These are phyloP conservation scores for Porites evermanni DNA, from an alignment of 92 coral and sea anemone species.

Conservation along the genomic window DNA sequence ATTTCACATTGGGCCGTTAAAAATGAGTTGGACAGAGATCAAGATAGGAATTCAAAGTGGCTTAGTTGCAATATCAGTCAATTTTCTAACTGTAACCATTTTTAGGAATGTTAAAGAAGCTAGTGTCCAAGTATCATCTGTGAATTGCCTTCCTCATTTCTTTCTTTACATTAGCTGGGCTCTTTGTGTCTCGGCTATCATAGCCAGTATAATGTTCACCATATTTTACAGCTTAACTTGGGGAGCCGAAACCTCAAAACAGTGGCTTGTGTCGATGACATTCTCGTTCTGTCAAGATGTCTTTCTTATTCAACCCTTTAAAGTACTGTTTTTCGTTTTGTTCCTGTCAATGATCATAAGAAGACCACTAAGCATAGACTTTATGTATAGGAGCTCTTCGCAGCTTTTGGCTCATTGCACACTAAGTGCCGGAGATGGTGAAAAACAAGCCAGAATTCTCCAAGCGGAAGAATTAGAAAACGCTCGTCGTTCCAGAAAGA, in stretches of 20 bases:
- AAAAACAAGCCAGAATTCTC: conserved; percentile 49
- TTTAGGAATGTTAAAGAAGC: conserved; percentile 62
- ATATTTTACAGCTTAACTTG: conserved; percentile 82
- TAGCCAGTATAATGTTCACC: conserved; percentile 58
- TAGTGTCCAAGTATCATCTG: conserved; percentile 13
- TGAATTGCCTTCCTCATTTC: conserved; percentile 45
- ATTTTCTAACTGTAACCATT: conserved; percentile 68
- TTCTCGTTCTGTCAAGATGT: conserved; percentile 81
- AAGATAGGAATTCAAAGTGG: conserved; percentile 84
- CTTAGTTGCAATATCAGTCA: conserved; percentile 73
- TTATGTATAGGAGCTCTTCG: conserved; percentile 21
- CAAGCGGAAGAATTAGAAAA: conserved; percentile 67
- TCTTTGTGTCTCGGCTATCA: conserved; percentile 54
- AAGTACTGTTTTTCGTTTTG: conserved; percentile 65
- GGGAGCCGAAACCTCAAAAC: conserved; percentile 84
- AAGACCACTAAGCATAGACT: conserved; percentile 61
- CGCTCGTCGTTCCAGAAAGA: conserved; percentile 66
- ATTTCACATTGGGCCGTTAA: conserved; percentile 72
- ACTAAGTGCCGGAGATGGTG: conserved; percentile 9
- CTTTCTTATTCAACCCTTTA: conserved; percentile 76
- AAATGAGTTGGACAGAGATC: conserved; percentile 78
- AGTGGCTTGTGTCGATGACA: conserved; percentile 83
- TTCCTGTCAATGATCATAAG: conserved; percentile 68
- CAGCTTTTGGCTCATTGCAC: background rate
- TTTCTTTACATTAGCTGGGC: conserved; percentile 70